Evolutionary conservation across 2,888 invertebrate species (phyloP), one percentile per base, ranked within the genome.

Genomic region (Eupithecia centaureata): DNA sequence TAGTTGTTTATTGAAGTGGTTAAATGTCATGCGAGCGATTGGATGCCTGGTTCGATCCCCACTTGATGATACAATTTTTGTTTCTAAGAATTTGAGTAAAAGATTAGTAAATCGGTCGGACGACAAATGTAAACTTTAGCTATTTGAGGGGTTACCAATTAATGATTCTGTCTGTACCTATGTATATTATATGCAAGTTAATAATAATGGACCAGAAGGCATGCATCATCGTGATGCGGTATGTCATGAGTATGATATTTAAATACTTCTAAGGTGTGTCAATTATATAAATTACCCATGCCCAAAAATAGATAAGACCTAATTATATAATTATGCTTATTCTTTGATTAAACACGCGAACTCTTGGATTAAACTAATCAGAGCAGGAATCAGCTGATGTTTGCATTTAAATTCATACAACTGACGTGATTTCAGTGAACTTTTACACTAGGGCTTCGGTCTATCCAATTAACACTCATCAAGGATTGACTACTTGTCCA

Each of bases 311-410:
- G 22, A 51, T 51, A 51, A 15, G 25, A 74, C 69, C 72, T 76
- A 77, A 81, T 78, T 73, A 75, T 76, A 79, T 76, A 65, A 65
- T 73, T 74, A 73, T 76, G 73, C 75, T 77, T 74, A 74, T 77
- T 73, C 74, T 77, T 82, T 82, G 5, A 4, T 28, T n/a, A 12
- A 79, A n/a, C 79, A 71, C 78, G 61, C 59, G 68, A 68, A 32
- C 42, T 73, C 72, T 73, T 79, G 79, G 79, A 79, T 73, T 71
- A 56, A 61, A 75, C 67, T 77, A 77, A 83, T 75, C 77, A 80
- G 83, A 83, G 76, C 79, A 78, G 64, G 67, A 76, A 82, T 73
- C 70, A 63, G 71, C 63, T 71, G 66, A 56, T 54, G 54, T 68
- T 74, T 65, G n/a, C 63, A 68, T 61, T 73, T 66, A 57, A 35